These are phyloP conservation scores for Drosophila affinis DNA, from an alignment of 2,888 invertebrate species.

Conservation along the genomic window DNA sequence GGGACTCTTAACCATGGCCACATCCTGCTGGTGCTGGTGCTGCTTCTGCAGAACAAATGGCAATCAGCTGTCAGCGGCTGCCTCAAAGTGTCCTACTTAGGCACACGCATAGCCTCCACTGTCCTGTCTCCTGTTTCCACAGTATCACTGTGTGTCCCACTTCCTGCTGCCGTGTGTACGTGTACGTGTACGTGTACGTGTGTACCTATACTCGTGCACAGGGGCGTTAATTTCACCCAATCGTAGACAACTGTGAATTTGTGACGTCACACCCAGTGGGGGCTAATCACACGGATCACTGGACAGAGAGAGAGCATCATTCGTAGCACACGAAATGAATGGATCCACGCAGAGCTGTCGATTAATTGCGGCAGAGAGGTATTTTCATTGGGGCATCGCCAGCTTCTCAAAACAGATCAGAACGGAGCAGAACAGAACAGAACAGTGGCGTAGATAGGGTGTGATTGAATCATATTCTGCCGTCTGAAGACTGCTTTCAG, in stretches of 20 bases:
- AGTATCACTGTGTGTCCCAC: slow-evolving; percentile 9
- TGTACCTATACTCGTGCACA: background rate
- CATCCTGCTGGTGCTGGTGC: slow-evolving; percentile 51
- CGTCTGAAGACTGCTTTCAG: background rate
- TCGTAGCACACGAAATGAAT: slow-evolving; percentile 35
- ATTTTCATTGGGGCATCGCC: slow-evolving; percentile 70
- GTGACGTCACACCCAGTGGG: slow-evolving; percentile 58
- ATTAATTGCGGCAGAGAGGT: slow-evolving; percentile 73
- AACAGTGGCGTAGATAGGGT: slow-evolving; percentile 4
- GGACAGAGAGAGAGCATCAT: background rate
- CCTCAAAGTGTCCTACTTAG: slow-evolving; percentile 64
- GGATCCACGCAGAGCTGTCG: slow-evolving; percentile 58
- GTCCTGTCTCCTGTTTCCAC: background rate
- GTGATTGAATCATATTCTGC: background rate
- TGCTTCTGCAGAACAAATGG: slow-evolving; percentile 29
- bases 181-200: too few species aligned
- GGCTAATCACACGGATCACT: slow-evolving; percentile 7
- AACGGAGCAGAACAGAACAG: background rate
- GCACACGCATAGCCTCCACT: slow-evolving; percentile 45
- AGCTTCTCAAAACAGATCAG: slow-evolving; percentile 12
- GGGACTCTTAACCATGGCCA: slow-evolving; percentile 30
- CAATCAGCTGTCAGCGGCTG: slow-evolving; percentile 68
- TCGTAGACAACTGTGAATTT: slow-evolving; percentile 34
- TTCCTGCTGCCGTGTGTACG: slow-evolving; percentile 41
- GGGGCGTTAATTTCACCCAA: slow-evolving; percentile 36